Conservation (phyloP, 2,888 invertebrate species). For the Odontocerum albicorne region DNA sequence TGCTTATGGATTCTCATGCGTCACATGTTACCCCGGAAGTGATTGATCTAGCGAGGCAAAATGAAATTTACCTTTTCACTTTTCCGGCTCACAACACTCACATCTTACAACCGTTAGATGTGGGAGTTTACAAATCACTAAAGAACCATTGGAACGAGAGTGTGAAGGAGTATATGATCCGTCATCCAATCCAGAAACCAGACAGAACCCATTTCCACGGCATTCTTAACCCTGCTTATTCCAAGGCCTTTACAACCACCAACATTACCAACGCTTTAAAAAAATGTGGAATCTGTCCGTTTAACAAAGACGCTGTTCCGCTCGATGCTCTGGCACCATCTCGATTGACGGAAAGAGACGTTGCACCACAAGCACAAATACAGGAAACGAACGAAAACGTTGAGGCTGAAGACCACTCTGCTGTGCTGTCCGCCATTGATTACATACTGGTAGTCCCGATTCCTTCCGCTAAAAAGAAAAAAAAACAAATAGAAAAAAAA, state of each 20-base stretch:
- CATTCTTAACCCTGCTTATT: constrained; percentile 6
- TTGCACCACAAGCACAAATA: constrained; percentile 1
- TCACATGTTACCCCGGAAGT: constrained; percentile 19
- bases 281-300: not conserved
- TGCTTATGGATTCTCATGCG: constrained; percentile 29
- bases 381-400: constrained; percentile 2
- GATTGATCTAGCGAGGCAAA: constrained; percentile 17
- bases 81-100: constrained; percentile 23
- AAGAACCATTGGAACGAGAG: not conserved
- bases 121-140: not conserved
- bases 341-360: constrained; percentile 2
- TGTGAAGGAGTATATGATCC: not conserved
- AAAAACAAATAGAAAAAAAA: constrained; percentile 4
- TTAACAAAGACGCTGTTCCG: not conserved
- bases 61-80: constrained; percentile 21
- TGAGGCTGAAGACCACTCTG: constrained; percentile 1
- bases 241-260: constrained; percentile 4
- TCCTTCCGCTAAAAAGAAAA: not conserved
- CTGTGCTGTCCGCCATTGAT: not conserved
- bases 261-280: constrained; percentile 1
- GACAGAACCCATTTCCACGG: not conserved
- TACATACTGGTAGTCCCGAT: not conserved
- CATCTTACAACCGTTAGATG: constrained; percentile 11
- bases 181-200: not conserved
- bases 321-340: constrained; percentile 6